Conservation (phyloP, 2,797 vertebrate species). For the Anguilla obscura region DNA sequence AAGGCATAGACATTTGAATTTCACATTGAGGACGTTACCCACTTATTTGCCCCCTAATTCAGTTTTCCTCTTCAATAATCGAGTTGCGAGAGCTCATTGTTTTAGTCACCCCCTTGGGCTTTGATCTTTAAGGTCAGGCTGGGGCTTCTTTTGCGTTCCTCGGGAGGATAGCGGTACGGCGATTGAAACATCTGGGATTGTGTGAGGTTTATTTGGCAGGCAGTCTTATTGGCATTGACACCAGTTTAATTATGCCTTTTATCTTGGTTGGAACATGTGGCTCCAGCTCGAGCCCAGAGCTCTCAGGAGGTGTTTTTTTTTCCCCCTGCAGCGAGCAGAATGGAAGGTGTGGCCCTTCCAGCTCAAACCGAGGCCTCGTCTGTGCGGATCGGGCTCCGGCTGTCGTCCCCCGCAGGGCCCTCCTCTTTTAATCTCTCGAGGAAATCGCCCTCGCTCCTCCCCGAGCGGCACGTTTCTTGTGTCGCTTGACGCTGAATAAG, state of each 20-base stretch:
- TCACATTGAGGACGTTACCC: background rate
- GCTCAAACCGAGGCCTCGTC: background rate
- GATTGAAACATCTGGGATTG: conserved; percentile 14
- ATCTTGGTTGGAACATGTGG: conserved; percentile 69
- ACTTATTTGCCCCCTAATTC: background rate
- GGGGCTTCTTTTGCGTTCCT: background rate
- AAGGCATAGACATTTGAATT: background rate
- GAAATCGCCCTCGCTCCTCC: background rate
- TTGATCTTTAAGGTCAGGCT: conserved; percentile 11
- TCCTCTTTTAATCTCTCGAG: conserved; percentile 12
- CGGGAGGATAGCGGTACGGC: background rate
- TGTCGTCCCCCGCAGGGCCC: background rate
- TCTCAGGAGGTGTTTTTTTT: background rate
- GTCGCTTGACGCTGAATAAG: background rate
- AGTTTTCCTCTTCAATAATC: background rate
- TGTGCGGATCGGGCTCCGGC: background rate
- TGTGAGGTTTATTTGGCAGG: conserved; percentile 58
- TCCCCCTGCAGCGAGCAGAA: background rate
- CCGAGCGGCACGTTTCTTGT: background rate
- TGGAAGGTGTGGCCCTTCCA: conserved; percentile 19
- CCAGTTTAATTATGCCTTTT: conserved; percentile 64
- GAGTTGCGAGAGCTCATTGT: conserved; percentile 1
- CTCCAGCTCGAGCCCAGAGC: conserved; percentile 42
- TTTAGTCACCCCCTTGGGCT: background rate
- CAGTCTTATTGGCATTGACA: conserved; percentile 56